Conservation (phyloP, 2,797 vertebrate genomes). For the Phoeniculus purpureus region DNA sequence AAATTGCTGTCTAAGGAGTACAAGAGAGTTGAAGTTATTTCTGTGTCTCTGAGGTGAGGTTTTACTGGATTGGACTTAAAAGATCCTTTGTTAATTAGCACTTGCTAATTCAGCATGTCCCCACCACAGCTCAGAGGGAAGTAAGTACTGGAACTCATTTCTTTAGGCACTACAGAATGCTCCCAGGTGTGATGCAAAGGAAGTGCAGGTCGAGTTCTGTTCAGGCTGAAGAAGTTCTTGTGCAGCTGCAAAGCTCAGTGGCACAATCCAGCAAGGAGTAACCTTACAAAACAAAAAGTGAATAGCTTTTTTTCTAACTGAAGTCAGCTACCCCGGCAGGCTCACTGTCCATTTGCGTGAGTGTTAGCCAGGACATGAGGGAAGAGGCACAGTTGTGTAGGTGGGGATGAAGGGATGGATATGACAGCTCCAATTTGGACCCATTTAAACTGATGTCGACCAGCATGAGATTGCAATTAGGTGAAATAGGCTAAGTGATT, state of each 20-base stretch:
- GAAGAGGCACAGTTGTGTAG: neutral
- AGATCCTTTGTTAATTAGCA: neutral
- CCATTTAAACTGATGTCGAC: neutral
- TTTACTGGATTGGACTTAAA: neutral
- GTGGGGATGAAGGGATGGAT: neutral
- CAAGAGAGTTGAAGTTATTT: neutral
- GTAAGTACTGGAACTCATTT: neutral
- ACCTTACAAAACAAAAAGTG: neutral
- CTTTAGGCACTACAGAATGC: neutral
- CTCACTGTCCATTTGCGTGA: neutral
- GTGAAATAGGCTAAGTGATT: conserved; percentile 21
- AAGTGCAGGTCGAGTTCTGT: neutral
- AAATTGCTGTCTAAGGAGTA: neutral
- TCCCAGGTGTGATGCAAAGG: neutral
- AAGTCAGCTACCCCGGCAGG: neutral
- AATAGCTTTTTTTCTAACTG: neutral
- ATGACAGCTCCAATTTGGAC: neutral
- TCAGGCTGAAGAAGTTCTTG: neutral
- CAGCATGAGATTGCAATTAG: neutral
- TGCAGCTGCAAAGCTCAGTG: neutral
- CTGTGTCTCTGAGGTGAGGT: neutral
- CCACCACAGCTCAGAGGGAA: neutral
- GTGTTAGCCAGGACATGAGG: neutral
- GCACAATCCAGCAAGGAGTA: neutral
- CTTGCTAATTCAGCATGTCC: neutral